Percentiles rank a stretch among this genome's conserved stretches.
phyloP scores from a whole-genome alignment of 2,888 invertebrate species.

The Mellilla xanthometata region DNA sequence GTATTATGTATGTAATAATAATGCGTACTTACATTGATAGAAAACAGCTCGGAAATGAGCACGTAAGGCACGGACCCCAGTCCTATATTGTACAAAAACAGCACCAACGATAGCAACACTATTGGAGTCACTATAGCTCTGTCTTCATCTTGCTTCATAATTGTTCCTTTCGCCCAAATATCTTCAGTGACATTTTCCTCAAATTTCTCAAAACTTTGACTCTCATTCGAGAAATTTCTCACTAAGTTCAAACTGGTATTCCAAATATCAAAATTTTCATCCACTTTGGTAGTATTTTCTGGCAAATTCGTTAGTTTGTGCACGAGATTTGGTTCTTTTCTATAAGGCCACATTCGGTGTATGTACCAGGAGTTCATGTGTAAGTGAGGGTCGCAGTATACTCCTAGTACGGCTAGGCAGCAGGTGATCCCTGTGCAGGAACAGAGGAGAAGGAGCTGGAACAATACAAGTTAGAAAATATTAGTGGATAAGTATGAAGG shows the following conservation, averaged over 20 bases:
- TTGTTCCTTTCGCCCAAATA: conserved; percentile 40
- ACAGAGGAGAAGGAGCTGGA: conserved; percentile 68
- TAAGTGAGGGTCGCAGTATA: conserved; percentile 69
- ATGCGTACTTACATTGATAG: conserved; percentile 70
- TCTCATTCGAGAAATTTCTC: conserved; percentile 42
- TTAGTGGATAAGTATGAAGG: too few species aligned
- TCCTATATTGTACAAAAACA: conserved; percentile 73
- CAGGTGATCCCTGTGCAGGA: conserved; percentile 73
- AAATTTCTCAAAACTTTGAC: conserved; percentile 32
- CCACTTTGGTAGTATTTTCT: conserved; percentile 34
- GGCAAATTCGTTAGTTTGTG: conserved; percentile 25
- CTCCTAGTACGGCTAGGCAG: conserved; percentile 64
- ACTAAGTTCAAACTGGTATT: conserved; percentile 29
- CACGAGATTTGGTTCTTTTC: conserved; percentile 28
- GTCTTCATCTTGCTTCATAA: conserved; percentile 35
- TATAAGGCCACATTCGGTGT: conserved; percentile 57
- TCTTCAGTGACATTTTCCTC: conserved; percentile 31
- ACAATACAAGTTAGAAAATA: conserved; percentile 15
- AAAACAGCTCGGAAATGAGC: conserved; percentile 68
- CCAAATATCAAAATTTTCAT: conserved; percentile 2
- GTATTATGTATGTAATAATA: too few species aligned
- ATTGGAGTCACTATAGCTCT: conserved; percentile 61
- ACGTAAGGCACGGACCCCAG: conserved; percentile 77
- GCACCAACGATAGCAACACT: conserved; percentile 58
- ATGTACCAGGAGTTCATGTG: conserved; percentile 63